Evolutionary conservation across 2,888 invertebrate genomes (phyloP).

Genomic region (Crocallis elinguaria): DNA sequence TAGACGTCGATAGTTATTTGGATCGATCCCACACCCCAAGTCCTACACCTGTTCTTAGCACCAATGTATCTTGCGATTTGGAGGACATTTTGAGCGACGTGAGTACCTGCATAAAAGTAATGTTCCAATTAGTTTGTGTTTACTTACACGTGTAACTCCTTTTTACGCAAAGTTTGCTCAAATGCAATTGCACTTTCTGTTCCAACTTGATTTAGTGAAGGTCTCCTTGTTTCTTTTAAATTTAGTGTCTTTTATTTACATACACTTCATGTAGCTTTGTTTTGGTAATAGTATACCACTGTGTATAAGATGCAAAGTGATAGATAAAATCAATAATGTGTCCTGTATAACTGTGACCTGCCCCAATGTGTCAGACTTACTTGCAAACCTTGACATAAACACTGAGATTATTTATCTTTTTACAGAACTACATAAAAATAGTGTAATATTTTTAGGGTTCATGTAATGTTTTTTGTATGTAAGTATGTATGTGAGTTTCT

Average conservation of each 20-base stretch:
- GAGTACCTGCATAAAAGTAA: constrained; percentile 55
- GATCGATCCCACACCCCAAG: constrained; percentile 69
- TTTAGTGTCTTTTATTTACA: background rate
- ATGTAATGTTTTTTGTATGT: too few species aligned
- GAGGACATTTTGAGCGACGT: constrained; percentile 83
- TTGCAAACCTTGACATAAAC: background rate
- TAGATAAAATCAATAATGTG: background rate
- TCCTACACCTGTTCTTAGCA: constrained; percentile 70
- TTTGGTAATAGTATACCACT: background rate
- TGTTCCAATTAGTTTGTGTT: constrained; percentile 24
- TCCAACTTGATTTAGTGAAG: constrained; percentile 1
- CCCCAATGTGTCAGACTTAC: background rate
- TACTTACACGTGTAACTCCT: constrained; percentile 9
- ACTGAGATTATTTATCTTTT: too few species aligned
- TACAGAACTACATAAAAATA: too few species aligned
- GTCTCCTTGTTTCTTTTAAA: background rate
- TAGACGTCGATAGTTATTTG: constrained; percentile 68
- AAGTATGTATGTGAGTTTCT: too few species aligned
- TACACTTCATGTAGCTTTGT: background rate
- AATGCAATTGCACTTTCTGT: constrained; percentile 16
- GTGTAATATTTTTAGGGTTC: too few species aligned
- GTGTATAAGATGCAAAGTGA: background rate
- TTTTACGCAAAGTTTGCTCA: constrained; percentile 11
- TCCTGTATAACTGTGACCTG: background rate
- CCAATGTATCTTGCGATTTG: constrained; percentile 75